Conservation (phyloP, 2,797 vertebrate genomes). For the Paramormyrops hopkinsi region DNA sequence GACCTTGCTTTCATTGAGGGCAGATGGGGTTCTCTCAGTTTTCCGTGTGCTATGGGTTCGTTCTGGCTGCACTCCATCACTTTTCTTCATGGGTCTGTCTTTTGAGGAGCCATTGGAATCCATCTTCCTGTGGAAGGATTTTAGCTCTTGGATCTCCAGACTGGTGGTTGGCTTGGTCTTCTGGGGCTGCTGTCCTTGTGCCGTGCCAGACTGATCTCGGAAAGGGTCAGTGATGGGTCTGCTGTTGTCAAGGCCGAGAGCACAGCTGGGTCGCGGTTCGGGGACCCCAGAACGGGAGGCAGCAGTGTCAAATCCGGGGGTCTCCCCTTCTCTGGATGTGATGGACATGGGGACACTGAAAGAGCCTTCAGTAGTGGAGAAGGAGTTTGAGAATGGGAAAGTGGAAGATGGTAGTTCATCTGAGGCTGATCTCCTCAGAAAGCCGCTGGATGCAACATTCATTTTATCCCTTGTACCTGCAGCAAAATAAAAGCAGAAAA, state of each 20-base stretch:
- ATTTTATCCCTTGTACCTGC: slow-evolving; percentile 78
- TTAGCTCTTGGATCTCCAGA: slow-evolving; percentile 48
- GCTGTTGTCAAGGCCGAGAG: slow-evolving; percentile 28
- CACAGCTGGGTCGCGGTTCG: slow-evolving; percentile 43
- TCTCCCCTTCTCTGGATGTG: slow-evolving; percentile 54
- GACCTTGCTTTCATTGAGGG: slow-evolving; percentile 31
- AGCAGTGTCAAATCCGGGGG: slow-evolving; percentile 44
- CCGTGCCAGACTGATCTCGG: slow-evolving; percentile 43
- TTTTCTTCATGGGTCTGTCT: slow-evolving; percentile 52
- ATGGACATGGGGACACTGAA: slow-evolving; percentile 51
- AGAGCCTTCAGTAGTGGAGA: slow-evolving; percentile 63
- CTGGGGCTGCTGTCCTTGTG: slow-evolving; percentile 48
- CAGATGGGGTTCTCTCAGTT: slow-evolving; percentile 32
- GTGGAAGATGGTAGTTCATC: slow-evolving; percentile 71
- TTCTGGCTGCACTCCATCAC: slow-evolving; percentile 12
- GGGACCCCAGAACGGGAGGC: slow-evolving; percentile 42
- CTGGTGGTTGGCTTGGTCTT: slow-evolving; percentile 52
- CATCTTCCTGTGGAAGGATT: slow-evolving; percentile 39
- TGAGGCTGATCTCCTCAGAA: slow-evolving; percentile 64
- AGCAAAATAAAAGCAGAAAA: slow-evolving; percentile 22
- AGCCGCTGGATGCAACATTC: slow-evolving; percentile 69
- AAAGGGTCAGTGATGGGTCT: slow-evolving; percentile 48
- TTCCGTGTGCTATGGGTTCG: slow-evolving; percentile 40
- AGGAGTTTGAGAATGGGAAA: slow-evolving; percentile 64
- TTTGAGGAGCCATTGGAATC: slow-evolving; percentile 38